These are phyloP conservation scores for Crocodylus rhombifer DNA, from an alignment of 2,797 vertebrate species.

Conservation along the genomic window DNA sequence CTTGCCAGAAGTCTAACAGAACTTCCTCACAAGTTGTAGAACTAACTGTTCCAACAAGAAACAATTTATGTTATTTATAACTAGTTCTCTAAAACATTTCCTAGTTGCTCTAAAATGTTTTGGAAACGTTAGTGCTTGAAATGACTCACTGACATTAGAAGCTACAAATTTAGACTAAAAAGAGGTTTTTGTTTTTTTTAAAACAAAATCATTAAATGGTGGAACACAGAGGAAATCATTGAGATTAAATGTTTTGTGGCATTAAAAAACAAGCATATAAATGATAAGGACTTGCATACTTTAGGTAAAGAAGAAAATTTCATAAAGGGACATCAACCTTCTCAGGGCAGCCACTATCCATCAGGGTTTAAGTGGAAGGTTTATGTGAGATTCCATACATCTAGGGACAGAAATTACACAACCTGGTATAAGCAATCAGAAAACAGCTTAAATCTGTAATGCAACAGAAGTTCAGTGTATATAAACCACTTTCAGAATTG, in stretches of 20 bases:
- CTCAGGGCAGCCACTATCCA: not conserved
- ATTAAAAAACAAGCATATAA: not conserved
- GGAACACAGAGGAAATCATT: too few species aligned
- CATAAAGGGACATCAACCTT: constrained; percentile 4
- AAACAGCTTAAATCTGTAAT: too few species aligned
- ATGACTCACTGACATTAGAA: not conserved
- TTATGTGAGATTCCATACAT: not conserved
- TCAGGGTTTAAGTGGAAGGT: not conserved
- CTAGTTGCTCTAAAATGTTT: not conserved
- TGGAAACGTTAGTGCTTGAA: not conserved
- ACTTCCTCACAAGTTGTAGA: not conserved
- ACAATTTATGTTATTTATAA: not conserved
- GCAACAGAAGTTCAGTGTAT: too few species aligned
- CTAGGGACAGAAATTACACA: too few species aligned
- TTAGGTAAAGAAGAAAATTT: not conserved
- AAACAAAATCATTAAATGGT: not conserved
- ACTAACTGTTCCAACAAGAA: not conserved
- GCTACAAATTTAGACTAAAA: not conserved
- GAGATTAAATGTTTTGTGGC: too few species aligned
- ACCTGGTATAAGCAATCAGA: too few species aligned
- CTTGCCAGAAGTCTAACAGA: not conserved
- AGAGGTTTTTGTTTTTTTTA: not conserved
- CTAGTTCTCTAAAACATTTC: not conserved
- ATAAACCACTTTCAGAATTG: too few species aligned
- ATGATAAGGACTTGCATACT: not conserved